phyloP scores from a whole-genome alignment of 2,113 vertebrate genomes.

The Corythaixoides concolor region DNA sequence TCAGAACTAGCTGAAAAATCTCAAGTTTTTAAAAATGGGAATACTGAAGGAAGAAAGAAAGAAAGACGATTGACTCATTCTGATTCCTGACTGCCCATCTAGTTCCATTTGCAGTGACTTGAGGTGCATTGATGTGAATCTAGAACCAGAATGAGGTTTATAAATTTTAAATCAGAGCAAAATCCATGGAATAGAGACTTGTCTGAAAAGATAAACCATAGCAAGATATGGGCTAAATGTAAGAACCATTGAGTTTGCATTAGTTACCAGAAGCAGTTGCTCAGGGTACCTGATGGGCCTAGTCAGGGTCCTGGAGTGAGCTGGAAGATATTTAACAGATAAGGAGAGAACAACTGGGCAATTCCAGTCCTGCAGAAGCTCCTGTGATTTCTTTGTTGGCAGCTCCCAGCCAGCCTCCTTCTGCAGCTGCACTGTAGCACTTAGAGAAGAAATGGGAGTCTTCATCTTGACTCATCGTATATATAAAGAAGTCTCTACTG shows the following conservation, averaged over 20 bases:
- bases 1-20: background rate
- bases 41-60: background rate
- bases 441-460: background rate
- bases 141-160: background rate
- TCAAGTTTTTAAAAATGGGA: background rate
- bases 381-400: background rate
- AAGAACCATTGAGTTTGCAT: background rate
- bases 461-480: background rate
- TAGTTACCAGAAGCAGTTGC: background rate
- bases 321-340: background rate
- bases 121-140: background rate
- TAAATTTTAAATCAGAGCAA: background rate
- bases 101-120: background rate
- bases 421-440: background rate
- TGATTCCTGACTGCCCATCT: background rate
- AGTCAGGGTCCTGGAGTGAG: background rate
- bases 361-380: background rate
- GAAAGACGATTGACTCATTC: accelerated
- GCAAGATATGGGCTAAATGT: background rate
- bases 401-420: background rate
- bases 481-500: background rate
- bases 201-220: background rate
- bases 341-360: background rate
- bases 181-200: background rate
- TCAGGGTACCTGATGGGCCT: background rate